A percentile compares a stretch with the other conserved stretches of the same genome.
Conservation (phyloP, 2,113 vertebrate species). For the Ardeotis arabs region DNA sequence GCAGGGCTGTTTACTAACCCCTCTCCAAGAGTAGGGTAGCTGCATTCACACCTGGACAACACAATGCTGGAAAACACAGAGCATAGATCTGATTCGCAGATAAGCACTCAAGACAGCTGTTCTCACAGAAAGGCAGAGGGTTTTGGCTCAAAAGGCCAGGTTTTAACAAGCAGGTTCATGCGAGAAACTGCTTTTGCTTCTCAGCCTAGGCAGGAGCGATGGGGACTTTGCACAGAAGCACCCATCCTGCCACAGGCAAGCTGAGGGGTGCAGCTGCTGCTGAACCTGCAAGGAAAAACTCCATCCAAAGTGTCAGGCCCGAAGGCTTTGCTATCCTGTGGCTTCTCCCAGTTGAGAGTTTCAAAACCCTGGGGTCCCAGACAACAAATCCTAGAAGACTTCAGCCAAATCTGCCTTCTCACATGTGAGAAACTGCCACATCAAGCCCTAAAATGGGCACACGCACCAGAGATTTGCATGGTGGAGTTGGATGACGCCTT, state of each 20-base stretch:
- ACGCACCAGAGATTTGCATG: rapidly evolving
- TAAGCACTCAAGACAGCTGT: not conserved
- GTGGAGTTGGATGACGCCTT: rapidly evolving
- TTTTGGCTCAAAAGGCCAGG: not conserved
- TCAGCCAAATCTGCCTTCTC: not conserved
- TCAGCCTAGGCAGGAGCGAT: rapidly evolving
- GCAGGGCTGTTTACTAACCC: not conserved
- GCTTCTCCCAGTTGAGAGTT: not conserved
- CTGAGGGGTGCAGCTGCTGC: rapidly evolving
- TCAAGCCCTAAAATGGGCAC: not conserved
- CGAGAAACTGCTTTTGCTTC: not conserved
- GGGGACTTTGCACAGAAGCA: not conserved
- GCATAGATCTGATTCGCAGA: rapidly evolving
- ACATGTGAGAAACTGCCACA: not conserved
- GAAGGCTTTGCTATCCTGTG: not conserved
- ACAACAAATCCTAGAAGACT: not conserved
- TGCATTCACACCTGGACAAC: not conserved
- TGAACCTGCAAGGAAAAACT: not conserved
- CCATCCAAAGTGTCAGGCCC: not conserved
- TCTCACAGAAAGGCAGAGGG: not conserved
- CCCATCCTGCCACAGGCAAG: not conserved
- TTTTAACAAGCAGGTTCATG: not conserved
- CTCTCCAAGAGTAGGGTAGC: not conserved
- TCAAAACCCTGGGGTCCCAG: not conserved
- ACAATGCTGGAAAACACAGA: not conserved